These are phyloP conservation scores for Mallotus villosus DNA, from an alignment of 2,797 vertebrate genomes.

Conservation along the genomic window DNA sequence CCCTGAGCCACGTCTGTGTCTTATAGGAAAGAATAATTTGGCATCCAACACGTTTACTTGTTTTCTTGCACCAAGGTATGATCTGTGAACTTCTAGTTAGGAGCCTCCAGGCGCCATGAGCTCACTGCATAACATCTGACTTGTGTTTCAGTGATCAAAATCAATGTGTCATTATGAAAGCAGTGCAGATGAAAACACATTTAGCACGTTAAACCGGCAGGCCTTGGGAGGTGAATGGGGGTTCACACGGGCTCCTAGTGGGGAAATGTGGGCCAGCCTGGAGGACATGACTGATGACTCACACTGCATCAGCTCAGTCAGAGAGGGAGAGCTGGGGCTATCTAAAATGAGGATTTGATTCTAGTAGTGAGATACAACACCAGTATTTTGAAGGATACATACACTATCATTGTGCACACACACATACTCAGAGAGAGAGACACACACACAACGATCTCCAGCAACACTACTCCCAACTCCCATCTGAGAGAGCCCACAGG, in stretches of 20 bases:
- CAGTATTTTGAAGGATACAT: conserved; percentile 5
- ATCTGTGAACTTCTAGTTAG: conserved; percentile 73
- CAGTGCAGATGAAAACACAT: conserved; percentile 65
- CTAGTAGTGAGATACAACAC: conserved; percentile 27
- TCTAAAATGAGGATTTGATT: conserved; percentile 24
- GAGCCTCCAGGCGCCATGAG: conserved; percentile 76
- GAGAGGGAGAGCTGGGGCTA: not conserved
- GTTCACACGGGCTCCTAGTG: conserved; percentile 24
- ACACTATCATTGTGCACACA: conserved; percentile 11
- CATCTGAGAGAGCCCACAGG: conserved; percentile 37
- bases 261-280: not conserved
- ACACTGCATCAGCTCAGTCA: not conserved
- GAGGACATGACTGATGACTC: conserved; percentile 38
- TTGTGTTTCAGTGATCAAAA: conserved; percentile 74
- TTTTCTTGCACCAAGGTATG: conserved; percentile 72
- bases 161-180: conserved; percentile 69
- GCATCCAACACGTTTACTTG: conserved; percentile 69
- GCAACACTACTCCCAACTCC: conserved; percentile 24
- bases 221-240: conserved; percentile 53
- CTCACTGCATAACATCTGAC: conserved; percentile 73
- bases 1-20: conserved; percentile 41
- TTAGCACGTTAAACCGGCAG: conserved; percentile 59
- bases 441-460: conserved; percentile 16
- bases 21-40: conserved; percentile 76
- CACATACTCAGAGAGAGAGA: conserved; percentile 13